A percentile compares a stretch with the other conserved stretches of the same genome.
Conservation (phyloP, 2,888 invertebrate species). For the Platypus cylindrus region DNA sequence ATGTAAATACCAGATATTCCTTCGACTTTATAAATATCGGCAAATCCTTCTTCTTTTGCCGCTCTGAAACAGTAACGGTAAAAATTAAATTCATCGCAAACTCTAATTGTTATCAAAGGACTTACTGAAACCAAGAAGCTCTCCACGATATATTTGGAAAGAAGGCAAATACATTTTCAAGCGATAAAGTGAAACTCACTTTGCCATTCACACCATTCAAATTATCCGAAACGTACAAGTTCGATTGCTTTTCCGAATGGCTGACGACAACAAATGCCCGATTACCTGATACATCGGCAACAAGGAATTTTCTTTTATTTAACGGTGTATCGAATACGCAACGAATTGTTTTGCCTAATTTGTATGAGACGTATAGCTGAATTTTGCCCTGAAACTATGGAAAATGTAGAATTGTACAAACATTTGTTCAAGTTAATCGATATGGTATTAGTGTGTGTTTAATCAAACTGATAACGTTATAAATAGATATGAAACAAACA, state of each 20-base stretch:
- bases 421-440: no score
- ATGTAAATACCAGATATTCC: slow-evolving; percentile 82
- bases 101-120: slow-evolving; percentile 18
- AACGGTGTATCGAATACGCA: slow-evolving; percentile 65
- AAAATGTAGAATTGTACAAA: no score
- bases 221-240: slow-evolving; percentile 73
- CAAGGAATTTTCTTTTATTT: slow-evolving; percentile 55
- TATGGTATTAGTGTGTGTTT: no score
- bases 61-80: slow-evolving; percentile 49
- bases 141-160: slow-evolving; percentile 73
- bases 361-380: slow-evolving; percentile 66
- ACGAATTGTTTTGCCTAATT: slow-evolving; percentile 53
- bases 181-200: slow-evolving; percentile 62
- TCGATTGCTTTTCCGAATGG: slow-evolving; percentile 57
- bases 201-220: slow-evolving; percentile 39
- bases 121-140: slow-evolving; percentile 72
- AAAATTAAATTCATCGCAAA: neutral
- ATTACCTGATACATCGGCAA: slow-evolving; percentile 72
- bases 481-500: no score
- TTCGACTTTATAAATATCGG: slow-evolving; percentile 77
- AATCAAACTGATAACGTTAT: no score
- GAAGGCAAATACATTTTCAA: slow-evolving; percentile 70
- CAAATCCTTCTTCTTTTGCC: slow-evolving; percentile 72
- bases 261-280: slow-evolving; percentile 72
- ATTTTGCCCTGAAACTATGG: slow-evolving; percentile 17